Conservation (phyloP, 1,140 invertebrate genomes). For the Rhizoglyphus robini region DNA sequence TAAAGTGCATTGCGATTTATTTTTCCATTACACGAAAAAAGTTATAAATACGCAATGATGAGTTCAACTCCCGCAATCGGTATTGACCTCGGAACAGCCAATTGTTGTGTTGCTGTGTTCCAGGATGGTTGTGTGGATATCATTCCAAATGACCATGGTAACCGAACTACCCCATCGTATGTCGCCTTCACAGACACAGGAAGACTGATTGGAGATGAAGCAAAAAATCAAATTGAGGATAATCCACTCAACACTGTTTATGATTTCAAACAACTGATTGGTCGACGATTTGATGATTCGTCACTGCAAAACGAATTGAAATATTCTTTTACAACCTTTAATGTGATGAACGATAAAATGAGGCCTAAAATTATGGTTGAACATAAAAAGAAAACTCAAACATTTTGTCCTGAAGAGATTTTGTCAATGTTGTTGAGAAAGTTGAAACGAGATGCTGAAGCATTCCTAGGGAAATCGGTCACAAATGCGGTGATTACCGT, state of each 20-base stretch:
- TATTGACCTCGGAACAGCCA: too few species aligned
- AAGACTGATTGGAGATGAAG: slow-evolving; percentile 39
- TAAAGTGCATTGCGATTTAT: too few species aligned
- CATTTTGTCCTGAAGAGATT: slow-evolving; percentile 33
- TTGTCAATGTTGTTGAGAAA: slow-evolving; percentile 33
- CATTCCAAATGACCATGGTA: slow-evolving; percentile 24
- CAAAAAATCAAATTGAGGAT: slow-evolving; percentile 50
- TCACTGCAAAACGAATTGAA: too few species aligned
- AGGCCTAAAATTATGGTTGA: slow-evolving; percentile 32
- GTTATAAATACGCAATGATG: too few species aligned
- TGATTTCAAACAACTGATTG: too few species aligned
- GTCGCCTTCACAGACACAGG: slow-evolving; percentile 15
- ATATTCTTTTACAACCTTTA: slow-evolving; percentile 35
- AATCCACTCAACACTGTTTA: slow-evolving; percentile 90
- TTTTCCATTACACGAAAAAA: too few species aligned
- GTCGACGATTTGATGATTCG: too few species aligned
- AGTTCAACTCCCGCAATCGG: too few species aligned
- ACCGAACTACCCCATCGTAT: slow-evolving; percentile 33
- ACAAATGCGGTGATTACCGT: slow-evolving; percentile 38
- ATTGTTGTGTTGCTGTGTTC: too few species aligned
- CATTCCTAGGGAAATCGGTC: slow-evolving; percentile 21
- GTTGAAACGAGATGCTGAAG: slow-evolving; percentile 33
- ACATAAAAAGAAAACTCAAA: slow-evolving; percentile 28
- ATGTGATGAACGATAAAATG: slow-evolving; percentile 29
- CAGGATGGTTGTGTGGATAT: too few species aligned